Base-by-base conservation (phyloP, 2,797 vertebrate species). In the Coregonus sp. region DNA sequence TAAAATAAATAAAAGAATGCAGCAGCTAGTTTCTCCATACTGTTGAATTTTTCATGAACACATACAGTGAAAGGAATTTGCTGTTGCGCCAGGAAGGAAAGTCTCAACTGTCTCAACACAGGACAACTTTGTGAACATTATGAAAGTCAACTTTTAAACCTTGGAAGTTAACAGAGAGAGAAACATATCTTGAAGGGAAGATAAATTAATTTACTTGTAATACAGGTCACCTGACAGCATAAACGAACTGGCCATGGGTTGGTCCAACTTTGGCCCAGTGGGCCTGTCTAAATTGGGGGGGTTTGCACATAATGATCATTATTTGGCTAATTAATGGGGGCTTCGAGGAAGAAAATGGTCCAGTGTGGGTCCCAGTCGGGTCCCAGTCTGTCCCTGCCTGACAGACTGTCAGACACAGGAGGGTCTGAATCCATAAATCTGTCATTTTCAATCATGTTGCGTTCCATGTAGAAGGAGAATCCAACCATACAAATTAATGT, bases 391-490 rank as follows among this genome's bases (percentile, higher is more conserved):
- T 11, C 40, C 9, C 9, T 47, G 40, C 31, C 12, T 47, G 40
- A 11, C 40, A 47, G 40, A 47, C 40, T 47, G 11, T 47, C 40
- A 47, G 40, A 47, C 40, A 47, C 2, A 47, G 3, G 35, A n/a
- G 31, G 20, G 2, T 47, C 40, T 40, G 78, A 73, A 70, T 74
- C 77, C 25, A 63, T 72, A 51, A 75, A 70, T 82, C 4, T 12
- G 76, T 66, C 35, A 59, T 47, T 11, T 11, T 82, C 84, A 29
- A 79, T 52, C 73, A 80, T 82, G 9, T 47, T 47, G 40, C 40
- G 0, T 47, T 47, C 40, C 40, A 47, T 11, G 40, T 11, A 47
- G 40, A 47, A 47, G 40, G 40, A 79, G 56, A 67, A 31, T 67
- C 52, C 73, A 78, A 56, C 77, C 69, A 31, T 76, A 78, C 69